Percentiles rank a stretch among this genome's conserved stretches.
phyloP scores from a whole-genome alignment of 2,797 vertebrate genomes.

The Caiman crocodilus region DNA sequence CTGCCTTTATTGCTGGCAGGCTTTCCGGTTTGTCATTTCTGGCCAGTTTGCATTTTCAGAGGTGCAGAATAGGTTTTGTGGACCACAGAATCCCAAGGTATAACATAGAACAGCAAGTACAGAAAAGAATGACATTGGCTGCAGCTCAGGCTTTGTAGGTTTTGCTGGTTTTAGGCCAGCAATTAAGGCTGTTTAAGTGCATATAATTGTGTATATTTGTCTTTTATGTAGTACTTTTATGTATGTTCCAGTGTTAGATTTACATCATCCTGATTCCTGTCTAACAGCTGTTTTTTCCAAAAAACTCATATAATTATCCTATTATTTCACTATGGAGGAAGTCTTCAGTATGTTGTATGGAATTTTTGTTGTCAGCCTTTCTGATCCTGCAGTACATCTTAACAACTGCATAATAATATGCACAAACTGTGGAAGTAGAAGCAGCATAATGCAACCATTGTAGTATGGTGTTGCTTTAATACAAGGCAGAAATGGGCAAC shows the following conservation, averaged over 20 bases:
- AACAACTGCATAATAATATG: too few relatives aligned
- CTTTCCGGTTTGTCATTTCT: neutral
- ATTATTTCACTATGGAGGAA: too few relatives aligned
- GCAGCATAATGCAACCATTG: too few relatives aligned
- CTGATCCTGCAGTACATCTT: too few relatives aligned
- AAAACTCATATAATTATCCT: too few relatives aligned
- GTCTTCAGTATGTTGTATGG: too few relatives aligned
- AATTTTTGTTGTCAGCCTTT: too few relatives aligned
- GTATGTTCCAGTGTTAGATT: neutral
- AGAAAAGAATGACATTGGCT: neutral
- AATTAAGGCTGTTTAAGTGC: neutral
- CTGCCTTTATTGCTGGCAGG: neutral
- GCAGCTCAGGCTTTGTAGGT: neutral
- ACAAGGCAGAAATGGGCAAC: too few relatives aligned
- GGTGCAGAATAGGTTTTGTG: neutral
- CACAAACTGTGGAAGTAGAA: too few relatives aligned
- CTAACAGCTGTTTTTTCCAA: too few relatives aligned
- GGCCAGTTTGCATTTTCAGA: neutral
- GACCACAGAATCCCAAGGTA: neutral
- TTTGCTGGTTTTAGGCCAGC: neutral
- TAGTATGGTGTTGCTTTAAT: too few relatives aligned
- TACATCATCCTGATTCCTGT: too few relatives aligned
- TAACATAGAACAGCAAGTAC: neutral
- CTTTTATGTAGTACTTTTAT: neutral
- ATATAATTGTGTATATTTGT: neutral